Evolutionary conservation across 2,797 vertebrate species (phyloP).

Genomic region (Argentina silus): DNA sequence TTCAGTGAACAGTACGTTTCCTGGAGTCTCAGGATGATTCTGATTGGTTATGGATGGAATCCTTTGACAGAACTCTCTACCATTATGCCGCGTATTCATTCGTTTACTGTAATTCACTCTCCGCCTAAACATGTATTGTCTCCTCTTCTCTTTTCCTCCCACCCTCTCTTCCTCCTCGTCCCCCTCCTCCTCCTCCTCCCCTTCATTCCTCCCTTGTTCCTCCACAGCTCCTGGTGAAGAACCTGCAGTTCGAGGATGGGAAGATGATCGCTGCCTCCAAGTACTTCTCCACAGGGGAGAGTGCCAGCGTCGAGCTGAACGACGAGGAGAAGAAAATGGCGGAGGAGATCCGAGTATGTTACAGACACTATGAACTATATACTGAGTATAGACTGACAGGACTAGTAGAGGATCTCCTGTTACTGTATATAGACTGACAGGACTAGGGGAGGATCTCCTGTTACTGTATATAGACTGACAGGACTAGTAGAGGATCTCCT

Average conservation of each 20-base stretch:
- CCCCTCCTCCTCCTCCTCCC: not conserved
- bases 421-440: not conserved
- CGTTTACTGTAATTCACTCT: not conserved
- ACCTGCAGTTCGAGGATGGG: slow-evolving; percentile 92
- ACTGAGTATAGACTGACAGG: too few species aligned
- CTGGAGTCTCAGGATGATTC: too few species aligned
- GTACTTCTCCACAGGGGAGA: slow-evolving; percentile 88
- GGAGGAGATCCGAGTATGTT: slow-evolving; percentile 84
- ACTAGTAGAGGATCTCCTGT: not conserved
- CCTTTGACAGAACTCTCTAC: too few species aligned
- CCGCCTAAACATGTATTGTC: not conserved
- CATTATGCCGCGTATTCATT: not conserved
- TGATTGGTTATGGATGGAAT: too few species aligned
- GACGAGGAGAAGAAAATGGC: slow-evolving; percentile 87
- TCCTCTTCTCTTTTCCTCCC: not conserved
- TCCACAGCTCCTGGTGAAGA: slow-evolving; percentile 88
- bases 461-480: not conserved
- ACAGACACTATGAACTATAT: not conserved
- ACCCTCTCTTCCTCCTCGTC: not conserved
- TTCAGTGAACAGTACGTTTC: slow-evolving; percentile 20
- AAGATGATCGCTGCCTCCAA: slow-evolving; percentile 95
- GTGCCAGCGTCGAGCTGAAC: slow-evolving; percentile 83
- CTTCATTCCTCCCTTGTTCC: not conserved
- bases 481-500: not conserved
- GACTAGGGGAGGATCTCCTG: not conserved